Evolutionary conservation across 2,113 vertebrate species (phyloP).

Genomic region (Pseudorhombus dupliciocellatus): DNA sequence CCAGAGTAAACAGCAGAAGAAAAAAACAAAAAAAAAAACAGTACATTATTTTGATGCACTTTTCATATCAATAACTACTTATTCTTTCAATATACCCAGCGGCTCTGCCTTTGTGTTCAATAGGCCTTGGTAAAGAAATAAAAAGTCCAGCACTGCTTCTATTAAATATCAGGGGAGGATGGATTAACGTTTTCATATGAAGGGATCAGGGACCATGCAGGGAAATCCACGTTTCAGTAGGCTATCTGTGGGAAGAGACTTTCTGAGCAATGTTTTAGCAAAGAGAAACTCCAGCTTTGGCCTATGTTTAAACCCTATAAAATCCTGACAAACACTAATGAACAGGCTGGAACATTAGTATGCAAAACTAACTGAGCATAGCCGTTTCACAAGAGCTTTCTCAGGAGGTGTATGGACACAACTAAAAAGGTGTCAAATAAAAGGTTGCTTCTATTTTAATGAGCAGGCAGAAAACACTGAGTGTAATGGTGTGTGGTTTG

Average conservation of each 20-base stretch:
- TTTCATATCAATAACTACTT: slow-evolving; percentile 8
- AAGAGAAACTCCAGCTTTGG: slow-evolving; percentile 32
- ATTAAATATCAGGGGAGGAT: slow-evolving; percentile 44
- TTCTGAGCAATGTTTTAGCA: slow-evolving; percentile 20
- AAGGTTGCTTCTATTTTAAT: not conserved
- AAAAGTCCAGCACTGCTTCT: slow-evolving; percentile 15
- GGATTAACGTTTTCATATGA: slow-evolving; percentile 49
- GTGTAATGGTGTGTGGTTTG: not conserved
- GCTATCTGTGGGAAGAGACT: slow-evolving; percentile 25
- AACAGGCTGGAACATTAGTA: slow-evolving; percentile 16
- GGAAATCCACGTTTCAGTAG: slow-evolving; percentile 42
- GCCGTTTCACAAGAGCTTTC: not conserved
- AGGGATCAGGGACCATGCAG: slow-evolving; percentile 50
- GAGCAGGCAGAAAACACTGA: not conserved
- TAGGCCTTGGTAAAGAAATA: slow-evolving; percentile 10
- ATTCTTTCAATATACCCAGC: not conserved
- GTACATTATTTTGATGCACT: not conserved
- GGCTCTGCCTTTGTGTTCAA: not conserved
- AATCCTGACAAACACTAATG: slow-evolving; percentile 22
- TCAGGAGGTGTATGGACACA: not conserved
- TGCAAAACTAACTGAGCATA: not conserved
- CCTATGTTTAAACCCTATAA: slow-evolving; percentile 26
- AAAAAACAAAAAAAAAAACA: not conserved
- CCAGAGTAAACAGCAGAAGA: not conserved
- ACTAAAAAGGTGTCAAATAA: no score